Evolutionary conservation across 2,888 invertebrate genomes (phyloP).

Genomic region (Drosophila mimetica): DNA sequence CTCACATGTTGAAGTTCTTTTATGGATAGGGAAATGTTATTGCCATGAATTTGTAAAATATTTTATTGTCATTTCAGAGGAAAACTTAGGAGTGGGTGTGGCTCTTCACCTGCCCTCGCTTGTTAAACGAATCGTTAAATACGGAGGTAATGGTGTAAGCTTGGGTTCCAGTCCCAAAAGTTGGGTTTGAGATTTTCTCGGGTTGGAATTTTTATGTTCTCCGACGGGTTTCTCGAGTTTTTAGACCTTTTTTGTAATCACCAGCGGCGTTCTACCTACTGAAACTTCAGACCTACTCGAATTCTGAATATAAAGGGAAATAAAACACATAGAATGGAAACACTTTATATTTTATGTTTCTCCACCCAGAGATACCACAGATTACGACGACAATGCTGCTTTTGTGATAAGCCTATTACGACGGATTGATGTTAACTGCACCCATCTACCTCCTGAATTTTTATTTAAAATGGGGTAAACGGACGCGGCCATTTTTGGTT

Average conservation of each 20-base stretch:
- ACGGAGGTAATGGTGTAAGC: conserved; percentile 55
- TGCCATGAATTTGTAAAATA: conserved; percentile 27
- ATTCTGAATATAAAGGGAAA: conserved; percentile 1
- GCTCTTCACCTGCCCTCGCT: conserved; percentile 43
- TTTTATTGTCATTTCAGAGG: conserved; percentile 14
- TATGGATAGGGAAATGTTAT: neutral
- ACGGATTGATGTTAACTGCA: conserved; percentile 13
- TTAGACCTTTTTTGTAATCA: neutral
- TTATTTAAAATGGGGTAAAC: conserved; percentile 1
- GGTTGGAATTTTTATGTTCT: neutral
- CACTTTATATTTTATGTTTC: conserved; percentile 33
- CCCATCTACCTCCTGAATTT: neutral
- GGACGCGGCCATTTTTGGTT: neutral
- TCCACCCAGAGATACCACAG: conserved; percentile 19
- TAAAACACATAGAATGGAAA: conserved; percentile 18
- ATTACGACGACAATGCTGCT: conserved; percentile 19
- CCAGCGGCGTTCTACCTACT: conserved; percentile 14
- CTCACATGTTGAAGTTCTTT: neutral
- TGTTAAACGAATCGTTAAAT: conserved; percentile 66
- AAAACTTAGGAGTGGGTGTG: neutral
- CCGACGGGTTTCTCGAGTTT: conserved; percentile 4
- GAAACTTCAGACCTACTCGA: conserved; percentile 3
- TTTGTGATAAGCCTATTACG: conserved; percentile 39
- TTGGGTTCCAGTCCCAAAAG: conserved; percentile 4
- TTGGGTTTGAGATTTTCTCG: neutral